A percentile compares a stretch with the other conserved stretches of the same genome.
Evolutionary conservation across 2,888 invertebrate genomes (phyloP).

Genomic region (Endomychus coccineus): DNA sequence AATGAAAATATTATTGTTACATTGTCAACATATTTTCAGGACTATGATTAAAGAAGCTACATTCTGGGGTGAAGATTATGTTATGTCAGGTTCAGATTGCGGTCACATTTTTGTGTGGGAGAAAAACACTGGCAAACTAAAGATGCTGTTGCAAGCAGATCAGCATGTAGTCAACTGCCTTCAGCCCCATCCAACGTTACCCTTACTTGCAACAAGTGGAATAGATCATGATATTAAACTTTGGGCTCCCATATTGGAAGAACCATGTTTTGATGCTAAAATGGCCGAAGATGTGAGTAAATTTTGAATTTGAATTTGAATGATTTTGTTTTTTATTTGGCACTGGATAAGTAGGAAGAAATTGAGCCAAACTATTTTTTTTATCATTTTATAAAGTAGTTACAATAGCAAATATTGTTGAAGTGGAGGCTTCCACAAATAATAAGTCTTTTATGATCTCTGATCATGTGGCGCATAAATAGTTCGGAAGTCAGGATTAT

Average conservation of each 20-base stretch:
- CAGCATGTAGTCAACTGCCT: slow-evolving; percentile 78
- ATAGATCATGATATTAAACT: slow-evolving; percentile 82
- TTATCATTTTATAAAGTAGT: no score
- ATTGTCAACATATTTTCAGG: no score
- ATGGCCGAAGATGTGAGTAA: slow-evolving; percentile 57
- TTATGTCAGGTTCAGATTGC: slow-evolving; percentile 85
- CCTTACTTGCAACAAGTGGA: slow-evolving; percentile 74
- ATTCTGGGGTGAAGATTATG: slow-evolving; percentile 74
- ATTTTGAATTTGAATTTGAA: neutral
- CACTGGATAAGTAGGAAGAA: no score
- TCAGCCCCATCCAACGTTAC: slow-evolving; percentile 73
- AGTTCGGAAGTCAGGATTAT: no score
- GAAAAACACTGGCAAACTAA: slow-evolving; percentile 58
- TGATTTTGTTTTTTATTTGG: no score
- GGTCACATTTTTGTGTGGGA: slow-evolving; percentile 83
- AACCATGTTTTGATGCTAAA: slow-evolving; percentile 53
- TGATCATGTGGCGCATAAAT: no score
- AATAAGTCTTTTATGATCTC: no score
- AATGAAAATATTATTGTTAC: no score
- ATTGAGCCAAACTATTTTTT: no score
- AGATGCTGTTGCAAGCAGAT: slow-evolving; percentile 72
- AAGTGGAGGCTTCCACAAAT: no score
- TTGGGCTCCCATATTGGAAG: slow-evolving; percentile 65
- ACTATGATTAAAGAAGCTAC: slow-evolving; percentile 81
- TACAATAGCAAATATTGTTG: no score